phyloP scores from a whole-genome alignment of 2,797 vertebrate genomes.

The Pyrocephalus nanus region DNA sequence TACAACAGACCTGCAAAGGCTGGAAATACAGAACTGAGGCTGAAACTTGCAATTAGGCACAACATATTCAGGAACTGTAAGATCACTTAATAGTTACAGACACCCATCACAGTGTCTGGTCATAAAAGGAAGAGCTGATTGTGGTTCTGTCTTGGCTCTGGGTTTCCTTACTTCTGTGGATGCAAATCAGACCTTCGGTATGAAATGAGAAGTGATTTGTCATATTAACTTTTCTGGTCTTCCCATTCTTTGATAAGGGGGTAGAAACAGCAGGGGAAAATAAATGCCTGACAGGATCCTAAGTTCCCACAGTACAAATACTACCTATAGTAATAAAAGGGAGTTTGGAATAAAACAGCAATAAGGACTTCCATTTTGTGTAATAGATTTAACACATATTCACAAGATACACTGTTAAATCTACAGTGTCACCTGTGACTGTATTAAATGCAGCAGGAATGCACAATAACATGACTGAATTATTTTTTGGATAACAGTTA shows the following conservation, averaged over 20 bases:
- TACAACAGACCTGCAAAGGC: slow-evolving; percentile 30
- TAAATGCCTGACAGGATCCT: neutral
- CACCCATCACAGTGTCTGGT: slow-evolving; percentile 66
- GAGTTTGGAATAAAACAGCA: neutral
- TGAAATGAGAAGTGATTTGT: slow-evolving; percentile 29
- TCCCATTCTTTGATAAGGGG: neutral
- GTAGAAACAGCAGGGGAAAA: neutral
- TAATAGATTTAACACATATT: neutral
- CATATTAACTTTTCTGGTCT: neutral
- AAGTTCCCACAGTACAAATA: neutral
- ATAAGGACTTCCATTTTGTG: neutral
- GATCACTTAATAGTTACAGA: slow-evolving; percentile 62
- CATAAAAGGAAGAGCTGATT: slow-evolving; percentile 62
- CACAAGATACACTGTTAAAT: neutral
- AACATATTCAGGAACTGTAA: slow-evolving; percentile 36
- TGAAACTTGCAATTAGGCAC: slow-evolving; percentile 52
- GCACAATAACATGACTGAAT: neutral
- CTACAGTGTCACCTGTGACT: neutral
- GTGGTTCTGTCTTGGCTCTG: slow-evolving; percentile 45
- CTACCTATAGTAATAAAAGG: neutral
- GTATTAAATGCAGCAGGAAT: neutral
- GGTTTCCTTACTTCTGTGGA: slow-evolving; percentile 37
- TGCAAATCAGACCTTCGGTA: slow-evolving; percentile 30
- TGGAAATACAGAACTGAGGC: slow-evolving; percentile 33
- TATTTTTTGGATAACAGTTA: neutral